A percentile compares a stretch with the other conserved stretches of the same genome.
Conservation (phyloP, 2,888 invertebrate species). For the Cetonia aurata region DNA sequence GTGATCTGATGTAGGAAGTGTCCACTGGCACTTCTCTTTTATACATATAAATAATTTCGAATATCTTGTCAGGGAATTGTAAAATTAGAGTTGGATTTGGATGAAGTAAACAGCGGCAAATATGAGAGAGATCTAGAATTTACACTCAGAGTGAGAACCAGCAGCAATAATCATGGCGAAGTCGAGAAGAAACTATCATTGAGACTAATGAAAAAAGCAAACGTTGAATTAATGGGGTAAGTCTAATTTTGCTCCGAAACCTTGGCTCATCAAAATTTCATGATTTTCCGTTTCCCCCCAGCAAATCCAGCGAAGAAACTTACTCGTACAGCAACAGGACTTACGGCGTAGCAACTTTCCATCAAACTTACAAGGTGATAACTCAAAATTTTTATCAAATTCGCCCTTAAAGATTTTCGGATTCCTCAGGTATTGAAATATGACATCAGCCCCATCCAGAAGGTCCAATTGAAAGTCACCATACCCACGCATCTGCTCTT, state of each 20-base stretch:
- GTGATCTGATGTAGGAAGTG: too few relatives aligned
- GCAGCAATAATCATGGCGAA: conserved; percentile 60
- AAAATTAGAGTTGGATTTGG: conserved; percentile 59
- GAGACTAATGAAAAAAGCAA: conserved; percentile 60
- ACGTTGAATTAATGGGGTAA: conserved; percentile 64
- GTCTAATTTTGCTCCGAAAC: conserved; percentile 37
- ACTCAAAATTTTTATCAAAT: not conserved
- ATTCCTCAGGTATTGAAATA: conserved; percentile 55
- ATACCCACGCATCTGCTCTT: conserved; percentile 58
- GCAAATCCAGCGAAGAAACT: conserved; percentile 62
- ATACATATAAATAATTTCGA: conserved; percentile 40
- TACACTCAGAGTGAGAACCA: conserved; percentile 59
- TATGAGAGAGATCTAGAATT: conserved; percentile 54
- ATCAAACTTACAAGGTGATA: conserved; percentile 17
- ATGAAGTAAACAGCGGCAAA: conserved; percentile 54
- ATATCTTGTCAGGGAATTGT: conserved; percentile 50
- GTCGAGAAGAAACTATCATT: conserved; percentile 55
- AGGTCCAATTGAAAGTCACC: conserved; percentile 58
- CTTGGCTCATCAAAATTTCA: not conserved
- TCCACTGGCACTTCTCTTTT: too few relatives aligned
- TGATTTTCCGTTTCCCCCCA: conserved; percentile 48
- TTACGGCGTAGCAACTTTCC: conserved; percentile 19
- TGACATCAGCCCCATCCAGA: conserved; percentile 64
- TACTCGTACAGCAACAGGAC: conserved; percentile 59
- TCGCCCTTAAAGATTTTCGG: conserved; percentile 32